Conservation (phyloP, 2,888 invertebrate genomes). For the Drosophila lutescens region DNA sequence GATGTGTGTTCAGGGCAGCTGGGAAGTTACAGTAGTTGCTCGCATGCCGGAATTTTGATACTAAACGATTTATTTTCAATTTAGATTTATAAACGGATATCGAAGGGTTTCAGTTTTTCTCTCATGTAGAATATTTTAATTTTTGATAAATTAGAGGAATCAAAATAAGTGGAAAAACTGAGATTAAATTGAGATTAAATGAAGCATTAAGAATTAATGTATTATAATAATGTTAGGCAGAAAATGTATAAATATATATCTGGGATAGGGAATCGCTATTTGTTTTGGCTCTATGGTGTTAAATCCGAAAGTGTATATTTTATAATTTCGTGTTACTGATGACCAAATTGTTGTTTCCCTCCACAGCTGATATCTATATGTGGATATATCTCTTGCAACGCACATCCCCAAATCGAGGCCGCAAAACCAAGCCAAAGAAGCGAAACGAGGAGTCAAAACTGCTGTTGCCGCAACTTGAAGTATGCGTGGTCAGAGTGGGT, state of each 20-base stretch:
- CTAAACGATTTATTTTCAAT: background rate
- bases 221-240: no score
- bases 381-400: conserved; percentile 18
- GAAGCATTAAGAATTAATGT: no score
- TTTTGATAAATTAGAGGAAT: no score
- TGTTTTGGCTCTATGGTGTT: no score
- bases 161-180: no score
- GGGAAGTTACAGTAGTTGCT: conserved; percentile 29
- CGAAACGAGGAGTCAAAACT: conserved; percentile 41
- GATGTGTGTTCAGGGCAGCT: conserved; percentile 9
- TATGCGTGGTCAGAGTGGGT: conserved; percentile 61
- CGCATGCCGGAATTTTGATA: background rate
- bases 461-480: conserved; percentile 70
- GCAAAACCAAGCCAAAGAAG: conserved; percentile 10
- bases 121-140: no score
- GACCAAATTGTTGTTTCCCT: conserved; percentile 17
- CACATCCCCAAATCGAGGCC: conserved; percentile 16
- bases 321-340: background rate
- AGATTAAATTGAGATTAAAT: no score
- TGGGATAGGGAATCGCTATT: no score
- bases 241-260: no score
- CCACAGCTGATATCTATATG: conserved; percentile 3
- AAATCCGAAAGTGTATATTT: no score
- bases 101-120: no score
- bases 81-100: background rate